A percentile compares a stretch with the other conserved stretches of the same genome.
These are phyloP conservation scores for Agapornis canus DNA, from an alignment of 2,797 vertebrate genomes.

Conservation along the genomic window DNA sequence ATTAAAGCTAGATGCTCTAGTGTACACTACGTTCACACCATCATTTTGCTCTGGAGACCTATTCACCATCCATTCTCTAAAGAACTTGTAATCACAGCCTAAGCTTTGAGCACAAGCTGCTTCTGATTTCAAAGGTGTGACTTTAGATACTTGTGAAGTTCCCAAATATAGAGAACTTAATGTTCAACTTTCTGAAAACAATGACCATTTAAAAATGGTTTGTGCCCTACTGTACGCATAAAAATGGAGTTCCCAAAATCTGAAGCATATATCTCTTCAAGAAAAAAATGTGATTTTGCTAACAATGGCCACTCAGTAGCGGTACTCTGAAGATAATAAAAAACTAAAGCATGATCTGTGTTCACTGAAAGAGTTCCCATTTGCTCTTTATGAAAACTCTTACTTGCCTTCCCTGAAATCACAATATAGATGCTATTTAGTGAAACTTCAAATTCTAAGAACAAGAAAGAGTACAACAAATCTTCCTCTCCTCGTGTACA, in stretches of 20 bases:
- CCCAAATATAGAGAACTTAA: not conserved
- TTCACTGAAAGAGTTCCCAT: not conserved
- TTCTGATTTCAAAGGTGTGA: not conserved
- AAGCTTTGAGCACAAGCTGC: not conserved
- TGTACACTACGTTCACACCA: not conserved
- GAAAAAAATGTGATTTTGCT: not conserved
- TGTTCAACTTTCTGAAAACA: not conserved
- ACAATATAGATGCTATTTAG: not conserved
- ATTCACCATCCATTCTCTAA: not conserved
- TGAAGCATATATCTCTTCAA: not conserved
- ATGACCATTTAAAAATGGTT: accelerated
- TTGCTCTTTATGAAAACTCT: not conserved
- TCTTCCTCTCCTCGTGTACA: not conserved
- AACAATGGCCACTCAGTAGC: not conserved
- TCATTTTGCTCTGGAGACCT: not conserved
- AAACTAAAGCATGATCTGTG: not conserved
- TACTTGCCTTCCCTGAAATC: not conserved
- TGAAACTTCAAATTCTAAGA: not conserved
- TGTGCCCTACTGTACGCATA: not conserved
- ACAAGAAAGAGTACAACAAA: not conserved
- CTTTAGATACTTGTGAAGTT: not conserved
- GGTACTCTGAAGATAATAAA: not conserved
- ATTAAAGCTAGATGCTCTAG: not conserved
- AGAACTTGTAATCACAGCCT: not conserved
- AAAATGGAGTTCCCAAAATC: not conserved